phyloP scores from a whole-genome alignment of 2,888 invertebrate genomes.

The Digitonthophagus gazella region DNA sequence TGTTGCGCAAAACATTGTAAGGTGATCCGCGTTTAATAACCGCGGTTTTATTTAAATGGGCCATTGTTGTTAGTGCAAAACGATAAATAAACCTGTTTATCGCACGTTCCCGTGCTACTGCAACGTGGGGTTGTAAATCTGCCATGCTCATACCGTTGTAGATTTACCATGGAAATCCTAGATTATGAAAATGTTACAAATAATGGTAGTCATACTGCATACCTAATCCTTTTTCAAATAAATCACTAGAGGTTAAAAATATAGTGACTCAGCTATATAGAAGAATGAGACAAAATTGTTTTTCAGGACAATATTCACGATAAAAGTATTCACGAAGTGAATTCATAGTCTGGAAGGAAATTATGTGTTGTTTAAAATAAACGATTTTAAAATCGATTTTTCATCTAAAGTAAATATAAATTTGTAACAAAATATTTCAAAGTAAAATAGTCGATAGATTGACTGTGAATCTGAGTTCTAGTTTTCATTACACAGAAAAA shows the following conservation, averaged over 20 bases:
- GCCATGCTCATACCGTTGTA: not conserved
- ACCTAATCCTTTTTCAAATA: constrained; percentile 6
- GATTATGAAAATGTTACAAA: not conserved
- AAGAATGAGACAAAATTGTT: not conserved
- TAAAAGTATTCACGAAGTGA: not conserved
- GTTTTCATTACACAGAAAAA: too few species aligned
- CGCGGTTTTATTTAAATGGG: not conserved
- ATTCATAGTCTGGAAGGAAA: too few species aligned
- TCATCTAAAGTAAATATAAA: too few species aligned
- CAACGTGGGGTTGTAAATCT: not conserved
- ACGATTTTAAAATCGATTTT: too few species aligned
- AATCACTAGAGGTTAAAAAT: not conserved
- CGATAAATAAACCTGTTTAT: not conserved
- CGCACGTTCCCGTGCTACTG: not conserved
- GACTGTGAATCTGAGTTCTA: too few species aligned
- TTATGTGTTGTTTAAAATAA: too few species aligned
- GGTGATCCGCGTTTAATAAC: not conserved
- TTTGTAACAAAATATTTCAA: too few species aligned
- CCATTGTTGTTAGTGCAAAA: not conserved
- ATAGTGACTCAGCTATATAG: too few species aligned
- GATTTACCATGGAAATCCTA: not conserved
- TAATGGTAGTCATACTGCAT: not conserved
- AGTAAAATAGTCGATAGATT: too few species aligned
- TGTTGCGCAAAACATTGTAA: not conserved
- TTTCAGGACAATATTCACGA: not conserved